Conservation (phyloP, 2,113 vertebrate genomes). For the Sitta europaea region DNA sequence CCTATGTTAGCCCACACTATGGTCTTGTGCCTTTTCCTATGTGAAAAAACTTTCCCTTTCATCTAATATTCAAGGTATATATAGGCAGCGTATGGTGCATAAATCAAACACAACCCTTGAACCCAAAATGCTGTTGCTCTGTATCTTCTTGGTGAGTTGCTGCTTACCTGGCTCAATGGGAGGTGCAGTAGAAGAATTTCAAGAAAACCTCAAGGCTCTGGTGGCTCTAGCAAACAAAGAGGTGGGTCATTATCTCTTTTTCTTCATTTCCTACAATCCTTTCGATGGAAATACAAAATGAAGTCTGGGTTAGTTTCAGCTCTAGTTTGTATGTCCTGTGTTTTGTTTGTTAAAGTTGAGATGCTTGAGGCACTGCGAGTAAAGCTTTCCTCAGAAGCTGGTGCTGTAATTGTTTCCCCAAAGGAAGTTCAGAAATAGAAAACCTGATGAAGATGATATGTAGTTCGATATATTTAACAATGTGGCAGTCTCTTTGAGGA, state of each 20-base stretch:
- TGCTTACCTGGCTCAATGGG: not conserved
- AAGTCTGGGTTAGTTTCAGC: not conserved
- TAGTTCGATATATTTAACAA: not conserved
- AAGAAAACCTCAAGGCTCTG: not conserved
- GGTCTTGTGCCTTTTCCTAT: slow-evolving; percentile 28
- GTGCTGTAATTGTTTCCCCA: slow-evolving; percentile 12
- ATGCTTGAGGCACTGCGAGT: not conserved
- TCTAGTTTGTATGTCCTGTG: not conserved
- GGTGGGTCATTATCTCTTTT: not conserved
- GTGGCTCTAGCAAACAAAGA: not conserved
- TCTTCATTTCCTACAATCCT: not conserved
- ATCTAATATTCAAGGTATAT: slow-evolving; percentile 52
- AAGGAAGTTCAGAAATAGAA: slow-evolving; percentile 69
- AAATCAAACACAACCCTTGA: not conserved
- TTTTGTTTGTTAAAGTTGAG: not conserved
- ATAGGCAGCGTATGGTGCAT: not conserved
- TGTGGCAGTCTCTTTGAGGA: not conserved
- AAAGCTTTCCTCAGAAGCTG: slow-evolving; percentile 22
- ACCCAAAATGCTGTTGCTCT: slow-evolving; percentile 34
- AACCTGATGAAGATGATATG: slow-evolving; percentile 36
- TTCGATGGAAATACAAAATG: not conserved
- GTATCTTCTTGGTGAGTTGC: not conserved
- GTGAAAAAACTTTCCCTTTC: slow-evolving; percentile 56
- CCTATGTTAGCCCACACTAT: not conserved
- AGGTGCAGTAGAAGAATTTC: not conserved